Base-by-base conservation (phyloP, 2,888 invertebrate genomes). In the Clusia tigrina region DNA sequence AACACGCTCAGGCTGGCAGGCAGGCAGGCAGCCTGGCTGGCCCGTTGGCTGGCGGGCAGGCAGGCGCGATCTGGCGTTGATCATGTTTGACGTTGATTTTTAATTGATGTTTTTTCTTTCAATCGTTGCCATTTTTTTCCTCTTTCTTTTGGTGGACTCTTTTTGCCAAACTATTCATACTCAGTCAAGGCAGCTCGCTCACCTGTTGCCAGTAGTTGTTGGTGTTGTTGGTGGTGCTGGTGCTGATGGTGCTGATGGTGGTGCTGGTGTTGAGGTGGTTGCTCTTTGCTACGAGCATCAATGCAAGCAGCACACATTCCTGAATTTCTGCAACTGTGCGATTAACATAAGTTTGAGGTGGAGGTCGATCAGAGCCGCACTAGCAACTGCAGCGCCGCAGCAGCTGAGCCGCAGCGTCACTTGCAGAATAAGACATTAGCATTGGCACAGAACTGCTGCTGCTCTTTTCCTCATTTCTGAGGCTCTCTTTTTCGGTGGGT, bases 31-130 rank as follows among this genome's bases (percentile, higher is more conserved):
- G n/a, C n/a, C n/a, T n/a, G n/a, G n/a, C n/a, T n/a, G n/a, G n/a
- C n/a, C n/a, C n/a, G n/a, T n/a, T n/a, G n/a, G n/a, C n/a, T n/a
- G n/a, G n/a, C n/a, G n/a, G n/a, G n/a, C n/a, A n/a, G n/a, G n/a
- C n/a, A n/a, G n/a, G 67, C 57, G 38, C 59, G 60, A 69, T 76
- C 79, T 75, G 78, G 76, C 77, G 76, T 78, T 78, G 81, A 81
- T 81, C 81, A 81, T 81, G 81, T 81, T 80, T 78, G 79, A 81
- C 80, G 80, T 80, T 81, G 81, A 81, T 80, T 81, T 81, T 81
- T 81, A 81, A 81, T 81, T 81, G 81, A 81, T 81, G 79, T 76
- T 73, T 73, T 74, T 73, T n/a, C n/a, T n/a, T n/a, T 71, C 64
- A 60, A 60, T 64, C 57, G 60, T 55, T n/a, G 62, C 64, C 64